A percentile compares a stretch with the other conserved stretches of the same genome.
phyloP scores from a whole-genome alignment of 2,797 vertebrate species.

The Pseudochirops cupreus region DNA sequence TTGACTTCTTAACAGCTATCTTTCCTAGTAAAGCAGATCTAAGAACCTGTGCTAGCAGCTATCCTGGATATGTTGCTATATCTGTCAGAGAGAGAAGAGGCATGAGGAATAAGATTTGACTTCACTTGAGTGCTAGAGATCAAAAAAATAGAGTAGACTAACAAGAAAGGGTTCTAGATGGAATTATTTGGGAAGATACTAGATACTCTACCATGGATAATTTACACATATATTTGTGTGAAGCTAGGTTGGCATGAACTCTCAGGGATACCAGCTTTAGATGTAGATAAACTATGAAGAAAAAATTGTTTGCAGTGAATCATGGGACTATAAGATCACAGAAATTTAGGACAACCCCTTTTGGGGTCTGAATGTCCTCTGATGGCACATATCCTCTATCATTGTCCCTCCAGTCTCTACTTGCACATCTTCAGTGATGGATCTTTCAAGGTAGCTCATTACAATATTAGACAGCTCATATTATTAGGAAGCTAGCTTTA shows the following conservation, averaged over 20 bases:
- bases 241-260: neutral
- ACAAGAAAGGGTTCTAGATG: neutral
- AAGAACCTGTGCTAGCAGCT: no score
- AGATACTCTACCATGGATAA: no score
- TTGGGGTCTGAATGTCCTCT: neutral
- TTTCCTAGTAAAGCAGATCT: no score
- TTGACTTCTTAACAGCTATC: no score
- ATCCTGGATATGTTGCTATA: no score
- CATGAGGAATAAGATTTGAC: neutral
- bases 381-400: neutral
- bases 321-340: neutral
- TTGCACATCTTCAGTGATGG: neutral
- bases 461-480: neutral
- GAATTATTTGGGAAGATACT: neutral
- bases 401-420: neutral
- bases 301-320: neutral
- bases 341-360: neutral
- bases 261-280: neutral
- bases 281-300: neutral
- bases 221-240: neutral
- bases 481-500: neutral
- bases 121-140: neutral
- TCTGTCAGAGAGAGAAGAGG: neutral
- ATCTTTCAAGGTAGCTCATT: neutral
- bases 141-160: neutral